Evolutionary conservation across 2,797 vertebrate species (phyloP).

Genomic region (Falco rusticolus): DNA sequence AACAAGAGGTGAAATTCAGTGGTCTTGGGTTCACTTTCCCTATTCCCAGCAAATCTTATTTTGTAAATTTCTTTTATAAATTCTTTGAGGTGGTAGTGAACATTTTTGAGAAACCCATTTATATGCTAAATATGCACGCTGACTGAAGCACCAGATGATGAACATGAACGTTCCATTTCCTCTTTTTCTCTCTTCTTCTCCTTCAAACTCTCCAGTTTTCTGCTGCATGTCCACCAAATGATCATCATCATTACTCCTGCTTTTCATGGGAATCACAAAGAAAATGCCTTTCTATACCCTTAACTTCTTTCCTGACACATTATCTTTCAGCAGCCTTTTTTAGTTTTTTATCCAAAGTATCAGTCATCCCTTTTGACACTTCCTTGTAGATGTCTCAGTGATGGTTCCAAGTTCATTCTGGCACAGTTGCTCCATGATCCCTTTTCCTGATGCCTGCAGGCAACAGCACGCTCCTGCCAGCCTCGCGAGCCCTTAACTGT

Average conservation of each 20-base stretch:
- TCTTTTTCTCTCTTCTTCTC: background rate
- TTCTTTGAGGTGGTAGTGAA: background rate
- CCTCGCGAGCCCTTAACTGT: background rate
- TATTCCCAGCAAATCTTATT: background rate
- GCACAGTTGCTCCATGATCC: background rate
- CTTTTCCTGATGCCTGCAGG: background rate
- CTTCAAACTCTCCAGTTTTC: background rate
- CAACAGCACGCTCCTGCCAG: background rate
- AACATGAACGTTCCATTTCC: background rate
- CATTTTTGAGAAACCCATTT: background rate
- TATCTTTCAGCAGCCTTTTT: background rate
- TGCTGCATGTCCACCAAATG: background rate
- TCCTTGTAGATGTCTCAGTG: background rate
- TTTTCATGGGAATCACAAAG: background rate
- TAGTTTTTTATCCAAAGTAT: background rate
- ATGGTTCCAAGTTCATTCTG: background rate
- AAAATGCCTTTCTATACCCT: background rate
- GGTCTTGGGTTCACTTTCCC: background rate
- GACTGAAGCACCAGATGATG: background rate
- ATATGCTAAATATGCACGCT: background rate
- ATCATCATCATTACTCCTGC: background rate
- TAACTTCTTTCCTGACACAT: background rate
- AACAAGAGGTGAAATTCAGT: background rate
- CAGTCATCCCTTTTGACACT: background rate
- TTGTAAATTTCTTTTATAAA: background rate